phyloP scores from a whole-genome alignment of 1,140 invertebrate species.

The Aleiodes sp. region DNA sequence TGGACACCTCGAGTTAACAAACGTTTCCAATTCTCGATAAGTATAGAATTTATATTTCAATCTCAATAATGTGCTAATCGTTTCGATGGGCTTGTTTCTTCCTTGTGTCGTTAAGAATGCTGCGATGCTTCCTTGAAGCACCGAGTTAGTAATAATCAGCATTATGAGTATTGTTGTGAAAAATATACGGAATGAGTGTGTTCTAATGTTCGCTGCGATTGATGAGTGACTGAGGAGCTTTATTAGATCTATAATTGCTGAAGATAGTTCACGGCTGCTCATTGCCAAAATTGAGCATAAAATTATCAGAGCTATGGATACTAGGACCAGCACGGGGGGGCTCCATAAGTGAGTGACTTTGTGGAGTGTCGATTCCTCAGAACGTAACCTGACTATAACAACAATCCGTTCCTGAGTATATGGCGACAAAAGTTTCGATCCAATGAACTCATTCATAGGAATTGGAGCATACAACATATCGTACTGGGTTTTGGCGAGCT shows the following conservation, averaged over 20 bases:
- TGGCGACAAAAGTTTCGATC: neutral
- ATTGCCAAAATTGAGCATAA: neutral
- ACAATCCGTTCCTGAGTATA: neutral
- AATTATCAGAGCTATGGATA: neutral
- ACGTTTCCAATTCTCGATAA: neutral
- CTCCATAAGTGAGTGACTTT: neutral
- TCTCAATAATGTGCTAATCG: neutral
- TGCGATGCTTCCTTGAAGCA: neutral
- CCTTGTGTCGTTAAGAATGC: neutral
- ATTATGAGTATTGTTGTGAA: neutral
- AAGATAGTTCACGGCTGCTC: neutral
- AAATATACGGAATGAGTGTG: neutral
- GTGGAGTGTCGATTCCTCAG: neutral
- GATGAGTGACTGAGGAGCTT: neutral
- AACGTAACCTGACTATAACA: neutral
- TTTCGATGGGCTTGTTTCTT: neutral
- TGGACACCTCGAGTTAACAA: neutral
- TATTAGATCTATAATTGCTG: neutral
- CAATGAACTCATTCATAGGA: neutral
- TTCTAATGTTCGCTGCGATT: neutral
- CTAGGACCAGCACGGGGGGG: neutral
- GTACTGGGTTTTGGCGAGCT: too few species aligned
- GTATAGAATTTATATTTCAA: neutral
- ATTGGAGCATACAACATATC: neutral
- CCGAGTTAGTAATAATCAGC: neutral